Evolutionary conservation across 2,113 vertebrate genomes (phyloP).

Genomic region (Camelus bactrianus): DNA sequence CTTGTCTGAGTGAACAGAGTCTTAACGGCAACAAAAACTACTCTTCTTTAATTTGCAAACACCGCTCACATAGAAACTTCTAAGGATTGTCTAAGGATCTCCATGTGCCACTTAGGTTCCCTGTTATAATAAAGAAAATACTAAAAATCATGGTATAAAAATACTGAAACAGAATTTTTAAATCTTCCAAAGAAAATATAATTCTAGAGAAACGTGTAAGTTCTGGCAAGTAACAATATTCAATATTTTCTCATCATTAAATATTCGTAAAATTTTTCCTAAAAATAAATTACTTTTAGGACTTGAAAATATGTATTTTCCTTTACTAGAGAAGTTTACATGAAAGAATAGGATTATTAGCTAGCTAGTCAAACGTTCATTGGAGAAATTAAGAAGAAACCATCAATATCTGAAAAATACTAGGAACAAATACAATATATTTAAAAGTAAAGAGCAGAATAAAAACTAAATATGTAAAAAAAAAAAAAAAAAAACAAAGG

Average conservation of each 20-base stretch:
- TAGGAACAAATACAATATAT: not conserved
- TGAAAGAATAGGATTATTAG: slow-evolving; percentile 9
- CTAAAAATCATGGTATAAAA: not conserved
- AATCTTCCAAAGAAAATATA: not conserved
- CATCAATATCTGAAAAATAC: not conserved
- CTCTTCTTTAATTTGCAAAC: not conserved
- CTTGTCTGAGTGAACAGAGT: not conserved
- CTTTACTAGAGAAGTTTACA: not conserved
- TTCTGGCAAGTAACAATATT: not conserved
- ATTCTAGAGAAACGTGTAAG: not conserved
- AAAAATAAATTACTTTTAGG: slow-evolving; percentile 1
- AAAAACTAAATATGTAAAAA: not conserved
- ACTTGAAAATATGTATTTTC: not conserved
- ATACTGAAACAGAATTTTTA: not conserved
- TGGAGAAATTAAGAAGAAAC: slow-evolving; percentile 23
- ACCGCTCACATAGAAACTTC: not conserved
- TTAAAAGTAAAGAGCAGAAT: not conserved
- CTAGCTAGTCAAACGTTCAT: not conserved
- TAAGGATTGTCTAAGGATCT: not conserved
- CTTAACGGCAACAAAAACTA: not conserved
- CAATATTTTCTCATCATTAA: not conserved
- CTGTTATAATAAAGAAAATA: not conserved
- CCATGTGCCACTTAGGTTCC: not conserved
- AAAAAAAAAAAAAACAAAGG: too few species aligned
- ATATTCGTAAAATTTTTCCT: not conserved